Percentiles rank a stretch among this genome's conserved stretches.
Conservation (phyloP, 2,797 vertebrate species). For the Enteromius argenteus region DNA sequence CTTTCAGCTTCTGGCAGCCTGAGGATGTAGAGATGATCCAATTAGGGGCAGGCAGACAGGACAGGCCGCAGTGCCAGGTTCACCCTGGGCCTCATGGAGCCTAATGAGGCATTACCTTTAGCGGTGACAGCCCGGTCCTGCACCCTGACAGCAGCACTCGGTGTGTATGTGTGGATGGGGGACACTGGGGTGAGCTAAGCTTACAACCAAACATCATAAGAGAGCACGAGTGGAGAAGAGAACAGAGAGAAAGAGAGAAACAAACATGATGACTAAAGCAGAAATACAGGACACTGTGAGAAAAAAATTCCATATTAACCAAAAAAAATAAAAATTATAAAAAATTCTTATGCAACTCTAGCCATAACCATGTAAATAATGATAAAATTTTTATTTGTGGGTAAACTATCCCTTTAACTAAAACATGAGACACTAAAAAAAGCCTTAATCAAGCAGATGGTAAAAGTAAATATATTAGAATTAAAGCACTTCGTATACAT, state of each 20-base stretch:
- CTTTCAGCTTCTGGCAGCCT: conserved; percentile 35
- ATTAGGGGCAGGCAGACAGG: conserved; percentile 67
- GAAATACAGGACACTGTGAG: conserved; percentile 8
- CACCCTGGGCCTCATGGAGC: conserved; percentile 58
- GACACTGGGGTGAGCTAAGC: conserved; percentile 18
- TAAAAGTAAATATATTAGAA: not conserved
- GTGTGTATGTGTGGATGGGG: conserved; percentile 28
- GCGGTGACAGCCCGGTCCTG: conserved; percentile 55
- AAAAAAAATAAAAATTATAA: not conserved
- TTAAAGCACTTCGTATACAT: not conserved
- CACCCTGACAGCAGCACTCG: conserved; percentile 43
- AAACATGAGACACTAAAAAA: conserved; percentile 4
- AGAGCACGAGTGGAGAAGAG: conserved; percentile 13
- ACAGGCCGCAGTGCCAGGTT: conserved; percentile 54
- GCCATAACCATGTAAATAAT: conserved; percentile 3
- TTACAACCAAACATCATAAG: conserved; percentile 9
- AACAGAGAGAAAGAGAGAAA: not conserved
- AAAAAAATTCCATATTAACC: not conserved
- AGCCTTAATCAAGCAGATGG: conserved; percentile 3
- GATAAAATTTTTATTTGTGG: not conserved
- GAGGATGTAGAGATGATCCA: conserved; percentile 68
- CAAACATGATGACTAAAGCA: conserved; percentile 16
- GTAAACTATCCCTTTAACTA: not conserved
- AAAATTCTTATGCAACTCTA: not conserved
- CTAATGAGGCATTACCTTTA: conserved; percentile 68